Conservation (phyloP, 2,797 vertebrate genomes). For the Anguilla pacifica region DNA sequence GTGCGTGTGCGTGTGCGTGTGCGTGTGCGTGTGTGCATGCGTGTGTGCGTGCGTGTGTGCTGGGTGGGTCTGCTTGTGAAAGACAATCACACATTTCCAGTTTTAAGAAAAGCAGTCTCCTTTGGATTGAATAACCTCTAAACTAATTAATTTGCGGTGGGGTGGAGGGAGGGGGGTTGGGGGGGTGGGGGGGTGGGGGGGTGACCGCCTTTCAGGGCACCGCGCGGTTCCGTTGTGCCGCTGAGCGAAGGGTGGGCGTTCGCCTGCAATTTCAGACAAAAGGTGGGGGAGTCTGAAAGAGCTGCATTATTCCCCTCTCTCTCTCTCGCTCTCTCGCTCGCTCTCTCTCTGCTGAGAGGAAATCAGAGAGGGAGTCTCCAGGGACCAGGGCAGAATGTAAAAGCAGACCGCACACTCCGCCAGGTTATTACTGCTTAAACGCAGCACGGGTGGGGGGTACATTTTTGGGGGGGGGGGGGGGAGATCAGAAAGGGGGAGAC, state of each 20-base stretch:
- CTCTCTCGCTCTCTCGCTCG: neutral
- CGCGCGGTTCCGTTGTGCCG: slow-evolving; percentile 37
- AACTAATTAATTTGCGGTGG: slow-evolving; percentile 58
- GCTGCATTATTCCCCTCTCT: slow-evolving; percentile 51
- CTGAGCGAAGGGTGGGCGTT: slow-evolving; percentile 41
- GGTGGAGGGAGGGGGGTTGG: too few relatives aligned
- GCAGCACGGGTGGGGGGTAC: neutral
- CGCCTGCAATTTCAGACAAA: slow-evolving; percentile 39
- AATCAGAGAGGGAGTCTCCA: slow-evolving; percentile 57
- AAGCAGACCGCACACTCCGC: neutral
- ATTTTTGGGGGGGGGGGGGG: neutral
- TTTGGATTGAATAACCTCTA: slow-evolving; percentile 56
- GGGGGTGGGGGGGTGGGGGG: neutral
- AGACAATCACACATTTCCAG: slow-evolving; percentile 43
- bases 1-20: too few relatives aligned
- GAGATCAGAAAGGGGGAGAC: neutral
- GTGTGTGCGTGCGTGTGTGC: neutral
- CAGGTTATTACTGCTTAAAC: slow-evolving; percentile 3
- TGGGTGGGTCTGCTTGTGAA: slow-evolving; percentile 26
- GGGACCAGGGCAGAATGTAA: slow-evolving; percentile 48
- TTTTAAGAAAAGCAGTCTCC: slow-evolving; percentile 50
- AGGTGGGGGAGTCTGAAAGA: slow-evolving; percentile 53
- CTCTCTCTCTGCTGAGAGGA: slow-evolving; percentile 47
- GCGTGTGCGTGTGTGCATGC: neutral
- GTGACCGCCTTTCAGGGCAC: slow-evolving; percentile 47